These are phyloP conservation scores for Panzeria rudis DNA, from an alignment of 2,888 invertebrate species.

Conservation along the genomic window DNA sequence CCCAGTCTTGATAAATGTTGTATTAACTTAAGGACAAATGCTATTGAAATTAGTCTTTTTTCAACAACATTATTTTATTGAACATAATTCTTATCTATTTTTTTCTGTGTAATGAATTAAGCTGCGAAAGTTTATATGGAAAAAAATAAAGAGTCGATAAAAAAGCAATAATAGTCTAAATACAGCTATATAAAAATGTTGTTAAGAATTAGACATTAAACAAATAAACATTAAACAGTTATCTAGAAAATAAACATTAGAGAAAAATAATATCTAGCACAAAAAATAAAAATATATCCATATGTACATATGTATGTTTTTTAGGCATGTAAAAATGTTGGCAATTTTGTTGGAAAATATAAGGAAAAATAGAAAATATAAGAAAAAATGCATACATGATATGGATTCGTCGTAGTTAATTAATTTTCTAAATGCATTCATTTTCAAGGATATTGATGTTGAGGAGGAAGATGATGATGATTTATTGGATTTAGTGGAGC, in stretches of 20 bases:
- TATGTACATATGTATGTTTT: neutral
- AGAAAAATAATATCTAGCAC: neutral
- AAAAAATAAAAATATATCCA: neutral
- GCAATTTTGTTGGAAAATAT: neutral
- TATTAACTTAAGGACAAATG: no score
- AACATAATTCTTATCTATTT: no score
- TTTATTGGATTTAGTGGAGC: conserved; percentile 72
- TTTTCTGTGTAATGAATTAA: no score
- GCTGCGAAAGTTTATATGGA: no score
- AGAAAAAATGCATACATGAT: conserved; percentile 69
- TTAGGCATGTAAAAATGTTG: neutral
- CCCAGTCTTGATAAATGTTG: no score
- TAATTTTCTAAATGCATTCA: conserved; percentile 72
- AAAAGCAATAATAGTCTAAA: neutral
- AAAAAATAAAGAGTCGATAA: neutral
- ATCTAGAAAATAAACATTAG: no score
- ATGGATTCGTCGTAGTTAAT: conserved; percentile 71
- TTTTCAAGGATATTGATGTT: conserved; percentile 71
- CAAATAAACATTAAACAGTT: neutral
- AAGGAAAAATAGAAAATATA: neutral
- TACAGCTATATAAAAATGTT: neutral
- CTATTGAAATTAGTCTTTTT: no score
- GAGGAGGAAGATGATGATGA: conserved; percentile 73
- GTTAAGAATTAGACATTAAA: conserved; percentile 20
- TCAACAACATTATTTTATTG: no score